Evolutionary conservation across 2,797 vertebrate genomes (phyloP), one percentile per base, ranked within the genome.

Genomic region (Liparis tanakae): DNA sequence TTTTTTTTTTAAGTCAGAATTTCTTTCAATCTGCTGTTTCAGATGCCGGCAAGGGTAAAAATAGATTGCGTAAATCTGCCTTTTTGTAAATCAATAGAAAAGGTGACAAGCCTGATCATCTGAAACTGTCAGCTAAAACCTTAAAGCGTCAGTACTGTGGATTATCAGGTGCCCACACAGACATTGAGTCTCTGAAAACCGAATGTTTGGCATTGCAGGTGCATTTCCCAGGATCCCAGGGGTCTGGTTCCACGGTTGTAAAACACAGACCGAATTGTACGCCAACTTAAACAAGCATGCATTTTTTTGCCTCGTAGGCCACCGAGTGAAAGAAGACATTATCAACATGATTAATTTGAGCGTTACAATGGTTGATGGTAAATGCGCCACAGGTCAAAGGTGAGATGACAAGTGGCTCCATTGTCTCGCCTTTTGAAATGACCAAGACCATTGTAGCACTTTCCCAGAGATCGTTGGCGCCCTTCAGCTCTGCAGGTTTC

Each of bases 391-490:
- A 62, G 91, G 88, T 89, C 87, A 90, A 84, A 90, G 85, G 86
- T 87, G 51, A 76, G 62, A 63, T 61, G 79, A 91, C 87, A 91
- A 91, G 77, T 33, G 33, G 37, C 25, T 20, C 79, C 81, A 88
- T 93, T 93, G 91, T 93, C 41, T 59, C 13, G 67, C 59, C 66
- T 83, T 30, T 68, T 57, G 50, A 85, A 88, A 76, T 67, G 82
- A 81, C 83, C 82, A 80, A 80, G 48, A 70, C 78, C 57, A 82
- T 89, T 90, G 82, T 89, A 22, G 48, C 61, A 6, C 57, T 85
- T 92, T 92, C 88, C 89, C 90, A 90, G 84, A 86, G 81, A 85
- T 77, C 30, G 51, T 81, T 78, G 90, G 88, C 75, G 82, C 89
- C 89, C 77, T 89, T 81, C 75, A 69, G 79, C 91, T 83, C 91